These are phyloP conservation scores for Drosophila albomicans DNA, from an alignment of 1,140 invertebrate genomes.

Conservation along the genomic window DNA sequence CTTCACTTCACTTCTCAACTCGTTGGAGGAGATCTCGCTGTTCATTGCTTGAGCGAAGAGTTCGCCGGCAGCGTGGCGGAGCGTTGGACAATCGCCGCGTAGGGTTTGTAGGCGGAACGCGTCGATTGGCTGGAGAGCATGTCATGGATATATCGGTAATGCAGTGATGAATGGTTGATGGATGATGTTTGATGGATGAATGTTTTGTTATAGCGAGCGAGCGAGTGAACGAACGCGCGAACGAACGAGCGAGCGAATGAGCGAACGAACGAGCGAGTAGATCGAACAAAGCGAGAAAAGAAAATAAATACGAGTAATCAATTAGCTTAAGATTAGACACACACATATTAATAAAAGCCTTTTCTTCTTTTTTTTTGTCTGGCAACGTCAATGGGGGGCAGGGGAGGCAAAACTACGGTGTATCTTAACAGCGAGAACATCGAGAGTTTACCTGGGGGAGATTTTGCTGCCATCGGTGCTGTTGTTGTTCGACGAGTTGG, in stretches of 20 bases:
- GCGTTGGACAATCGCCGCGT: conserved; percentile 87
- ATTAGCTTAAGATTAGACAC: conserved; percentile 66
- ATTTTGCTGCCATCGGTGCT: conserved; percentile 87
- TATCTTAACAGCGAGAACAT: neutral
- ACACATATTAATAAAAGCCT: conserved; percentile 27
- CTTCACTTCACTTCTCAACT: neutral
- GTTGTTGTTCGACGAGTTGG: conserved; percentile 88
- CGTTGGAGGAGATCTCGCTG: neutral
- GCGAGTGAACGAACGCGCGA: conserved; percentile 40
- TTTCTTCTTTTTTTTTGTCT: conserved; percentile 6
- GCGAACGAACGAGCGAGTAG: conserved; percentile 34
- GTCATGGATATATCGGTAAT: conserved; percentile 8
- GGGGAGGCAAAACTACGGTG: neutral
- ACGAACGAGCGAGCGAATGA: conserved; percentile 15
- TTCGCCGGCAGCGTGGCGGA: conserved; percentile 89
- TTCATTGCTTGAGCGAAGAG: conserved; percentile 85
- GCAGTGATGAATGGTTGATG: conserved; percentile 9
- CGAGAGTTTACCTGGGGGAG: conserved; percentile 88
- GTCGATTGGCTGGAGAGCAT: conserved; percentile 86
- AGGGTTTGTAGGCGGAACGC: conserved; percentile 89
- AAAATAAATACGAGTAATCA: conserved; percentile 60
- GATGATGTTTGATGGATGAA: conserved; percentile 38
- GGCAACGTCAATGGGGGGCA: conserved; percentile 41
- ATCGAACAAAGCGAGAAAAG: conserved; percentile 55
- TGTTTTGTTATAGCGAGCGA: conserved; percentile 37